These are phyloP conservation scores for Probosciger aterrimus DNA, from an alignment of 2,113 vertebrate genomes.

Conservation along the genomic window DNA sequence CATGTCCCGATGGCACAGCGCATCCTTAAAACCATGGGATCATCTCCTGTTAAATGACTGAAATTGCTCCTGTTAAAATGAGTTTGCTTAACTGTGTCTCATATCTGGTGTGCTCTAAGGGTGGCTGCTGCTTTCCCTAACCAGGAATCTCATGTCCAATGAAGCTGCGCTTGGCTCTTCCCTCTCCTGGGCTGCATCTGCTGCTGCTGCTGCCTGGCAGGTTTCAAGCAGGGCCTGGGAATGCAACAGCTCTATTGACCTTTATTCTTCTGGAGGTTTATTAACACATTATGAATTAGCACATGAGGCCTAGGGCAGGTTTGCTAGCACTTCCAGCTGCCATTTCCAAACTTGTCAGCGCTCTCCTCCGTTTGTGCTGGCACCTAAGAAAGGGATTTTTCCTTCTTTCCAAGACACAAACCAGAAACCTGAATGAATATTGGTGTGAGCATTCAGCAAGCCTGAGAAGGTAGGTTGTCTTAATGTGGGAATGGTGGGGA, in stretches of 20 bases:
- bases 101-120: not conserved
- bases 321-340: not conserved
- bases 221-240: not conserved
- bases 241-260: not conserved
- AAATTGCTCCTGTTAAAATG: not conserved
- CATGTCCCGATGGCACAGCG: fast-evolving
- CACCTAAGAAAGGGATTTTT: not conserved
- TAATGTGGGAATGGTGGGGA: not conserved
- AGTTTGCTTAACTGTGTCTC: fast-evolving
- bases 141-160: fast-evolving
- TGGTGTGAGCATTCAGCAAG: not conserved
- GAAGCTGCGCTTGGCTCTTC: not conserved
- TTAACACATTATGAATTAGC: slow-evolving; percentile 37
- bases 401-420: not conserved
- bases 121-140: not conserved
- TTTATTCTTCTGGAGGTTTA: not conserved
- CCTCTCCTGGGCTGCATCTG: not conserved
- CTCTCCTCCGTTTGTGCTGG: not conserved
- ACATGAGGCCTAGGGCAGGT: not conserved
- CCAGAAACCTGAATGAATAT: fast-evolving
- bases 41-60: not conserved
- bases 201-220: not conserved
- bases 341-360: not conserved
- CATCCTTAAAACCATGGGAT: fast-evolving
- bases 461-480: fast-evolving